A percentile compares a stretch with the other conserved stretches of the same genome.
Conservation (phyloP, 2,888 invertebrate genomes). For the Pseudococcus jackbeardsleyi region DNA sequence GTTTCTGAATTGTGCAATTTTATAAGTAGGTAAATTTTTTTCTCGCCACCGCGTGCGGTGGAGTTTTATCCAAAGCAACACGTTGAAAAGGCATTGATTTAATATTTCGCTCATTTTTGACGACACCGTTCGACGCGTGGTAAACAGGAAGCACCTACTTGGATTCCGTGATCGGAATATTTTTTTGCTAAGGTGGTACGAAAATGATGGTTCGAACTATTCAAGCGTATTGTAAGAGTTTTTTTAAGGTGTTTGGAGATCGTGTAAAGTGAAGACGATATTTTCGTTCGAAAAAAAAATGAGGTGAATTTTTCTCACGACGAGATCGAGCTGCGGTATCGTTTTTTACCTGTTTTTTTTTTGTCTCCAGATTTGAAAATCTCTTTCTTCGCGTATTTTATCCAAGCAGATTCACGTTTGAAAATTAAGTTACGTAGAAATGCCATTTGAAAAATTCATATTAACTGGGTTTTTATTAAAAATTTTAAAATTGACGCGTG, state of each 20-base stretch:
- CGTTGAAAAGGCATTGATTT: slow-evolving; percentile 4
- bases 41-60: background rate
- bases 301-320: no score
- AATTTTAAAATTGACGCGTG: no score
- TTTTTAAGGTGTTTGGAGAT: no score
- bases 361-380: no score
- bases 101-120: background rate
- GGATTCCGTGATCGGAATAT: background rate
- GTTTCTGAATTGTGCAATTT: background rate
- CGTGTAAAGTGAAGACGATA: background rate
- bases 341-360: no score
- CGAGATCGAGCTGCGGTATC: no score
- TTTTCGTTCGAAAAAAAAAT: no score
- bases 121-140: background rate
- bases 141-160: background rate
- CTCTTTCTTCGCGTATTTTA: no score
- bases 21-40: background rate
- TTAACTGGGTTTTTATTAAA: no score
- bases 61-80: background rate
- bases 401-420: no score
- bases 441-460: no score
- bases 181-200: background rate
- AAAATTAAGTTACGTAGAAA: no score
- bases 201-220: background rate
- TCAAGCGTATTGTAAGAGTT: background rate